A percentile compares a stretch with the other conserved stretches of the same genome.
phyloP scores from a whole-genome alignment of 2,888 invertebrate species.

The Apamea sordens region DNA sequence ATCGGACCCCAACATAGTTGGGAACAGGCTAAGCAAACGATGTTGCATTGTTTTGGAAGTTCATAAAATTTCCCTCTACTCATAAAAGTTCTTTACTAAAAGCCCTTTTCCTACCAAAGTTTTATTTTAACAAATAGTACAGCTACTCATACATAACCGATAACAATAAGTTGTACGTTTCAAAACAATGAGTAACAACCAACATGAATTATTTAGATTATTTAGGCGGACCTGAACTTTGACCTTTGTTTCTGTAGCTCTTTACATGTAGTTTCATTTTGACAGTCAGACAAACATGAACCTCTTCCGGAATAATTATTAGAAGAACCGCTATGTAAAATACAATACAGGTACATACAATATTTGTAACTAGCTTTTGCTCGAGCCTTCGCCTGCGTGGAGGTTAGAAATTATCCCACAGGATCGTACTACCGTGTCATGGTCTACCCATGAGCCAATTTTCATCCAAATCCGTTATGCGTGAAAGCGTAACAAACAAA shows the following conservation, averaged over 20 bases:
- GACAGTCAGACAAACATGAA: conserved; percentile 20
- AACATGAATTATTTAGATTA: conserved; percentile 46
- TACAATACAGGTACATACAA: neutral
- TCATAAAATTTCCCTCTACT: neutral
- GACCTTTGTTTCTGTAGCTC: conserved; percentile 31
- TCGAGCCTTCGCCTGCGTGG: rapidly evolving
- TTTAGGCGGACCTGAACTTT: conserved; percentile 52
- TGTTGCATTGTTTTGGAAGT: neutral
- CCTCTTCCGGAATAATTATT: conserved; percentile 16
- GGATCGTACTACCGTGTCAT: too few species aligned
- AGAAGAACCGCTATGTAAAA: neutral
- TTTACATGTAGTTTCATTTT: conserved; percentile 25
- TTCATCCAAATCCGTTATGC: too few species aligned
- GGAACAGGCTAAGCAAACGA: too few species aligned
- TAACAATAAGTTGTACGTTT: conserved; percentile 28
- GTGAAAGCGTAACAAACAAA: too few species aligned
- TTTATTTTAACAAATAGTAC: neutral
- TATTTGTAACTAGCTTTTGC: neutral
- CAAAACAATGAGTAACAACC: conserved; percentile 51
- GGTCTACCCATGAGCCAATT: too few species aligned
- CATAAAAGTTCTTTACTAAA: neutral
- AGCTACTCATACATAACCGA: neutral
- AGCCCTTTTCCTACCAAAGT: neutral
- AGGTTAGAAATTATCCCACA: too few species aligned
- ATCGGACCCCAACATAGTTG: too few species aligned